Evolutionary conservation across 2,797 vertebrate genomes (phyloP), one percentile per base, ranked within the genome.

Genomic region (Lacerta viridis): DNA sequence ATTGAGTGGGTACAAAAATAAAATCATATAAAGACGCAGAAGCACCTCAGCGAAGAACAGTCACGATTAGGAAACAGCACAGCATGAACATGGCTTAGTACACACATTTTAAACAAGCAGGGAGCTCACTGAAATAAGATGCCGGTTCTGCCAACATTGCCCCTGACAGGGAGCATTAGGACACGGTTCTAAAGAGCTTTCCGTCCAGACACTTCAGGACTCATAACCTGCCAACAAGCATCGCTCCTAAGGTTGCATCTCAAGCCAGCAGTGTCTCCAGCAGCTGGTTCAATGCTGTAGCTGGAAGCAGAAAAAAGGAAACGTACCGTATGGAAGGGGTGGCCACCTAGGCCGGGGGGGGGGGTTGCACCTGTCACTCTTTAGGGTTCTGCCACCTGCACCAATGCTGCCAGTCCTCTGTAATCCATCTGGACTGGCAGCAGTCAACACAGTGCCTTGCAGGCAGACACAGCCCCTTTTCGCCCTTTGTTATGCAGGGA

Each of bases 11-110:
- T 91, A 96, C 68, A 94, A 95, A 95, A 94, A 94, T 91, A 93
- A 94, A 90, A 95, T 94, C 46, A 93, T 95, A 92, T 95, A 90
- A 85, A 86, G 91, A 88, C 93, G 93, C 90, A 93, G 84, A 93
- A 88, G 94, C 88, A 87, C 91, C 59, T 72, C 87, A 87, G 55
- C 85, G 87, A 92, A 93, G 82, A 91, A 80, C 29, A 72, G 43
- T 20, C 76, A 88, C 71, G 80, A 80, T 94, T 43, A 92, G 81
- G 87, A 72, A 91, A 76, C 86, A 91, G 88, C 68, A 86, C 91
- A 76, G 43, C 39, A 89, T 92, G 89, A 92, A 68, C 68, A 87
- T 88, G 7, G 18, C 61, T 43, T 79, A 90, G 89, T 92, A 91
- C 83, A 92, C 5, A 80, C 11, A 78, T 66, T 83, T 87, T 84